Evolutionary conservation across 1,140 invertebrate species (phyloP), one percentile per base, ranked within the genome.

Genomic region (Lutraria rhynchaena): DNA sequence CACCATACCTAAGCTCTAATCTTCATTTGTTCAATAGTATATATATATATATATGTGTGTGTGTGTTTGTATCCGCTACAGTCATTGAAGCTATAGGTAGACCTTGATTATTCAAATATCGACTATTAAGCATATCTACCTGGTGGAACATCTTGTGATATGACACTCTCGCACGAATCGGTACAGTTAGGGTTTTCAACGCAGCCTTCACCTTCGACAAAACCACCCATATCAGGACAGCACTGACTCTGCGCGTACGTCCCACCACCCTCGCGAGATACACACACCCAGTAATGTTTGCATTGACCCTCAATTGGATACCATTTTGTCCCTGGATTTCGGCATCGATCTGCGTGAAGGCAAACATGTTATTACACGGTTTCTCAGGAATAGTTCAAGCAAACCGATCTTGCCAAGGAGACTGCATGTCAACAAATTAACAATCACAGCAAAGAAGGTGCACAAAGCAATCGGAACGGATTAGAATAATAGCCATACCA

Each of bases 221-320:
- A 81, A 29, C 69, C 78, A 1, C 78, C 78, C 69, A 63, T 73
- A 27, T 73, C 58, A 4, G 78, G 78, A 24, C 78, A 81, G 24
- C 78, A 81, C 7, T 44, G 44, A 22, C 76, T 69, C n/a, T 61
- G 67, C 3, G 70, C 70, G 24, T 49, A 73, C n/a, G 41, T 27
- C 3, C 44, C 37, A 31, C 78, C 70, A 0, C 78, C 78, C 37
- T 81, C 78, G 11, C 69, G 41, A 0, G 37, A 7, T 7, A 31
- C 69, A 51, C 78, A 81, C 1, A 44, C 24, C 78, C 78, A 81
- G 69, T 81, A 74, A 24, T 81, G 55, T 15, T 73, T 81, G 29
- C 78, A 81, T 19, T 81, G 78, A 17, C 78, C 78, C 3, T 81
- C 55, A 2, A 81, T 73, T 0, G 67, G n/a, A 57, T 81, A 81